phyloP scores from a whole-genome alignment of 2,797 vertebrate species.

The Manis javanica region DNA sequence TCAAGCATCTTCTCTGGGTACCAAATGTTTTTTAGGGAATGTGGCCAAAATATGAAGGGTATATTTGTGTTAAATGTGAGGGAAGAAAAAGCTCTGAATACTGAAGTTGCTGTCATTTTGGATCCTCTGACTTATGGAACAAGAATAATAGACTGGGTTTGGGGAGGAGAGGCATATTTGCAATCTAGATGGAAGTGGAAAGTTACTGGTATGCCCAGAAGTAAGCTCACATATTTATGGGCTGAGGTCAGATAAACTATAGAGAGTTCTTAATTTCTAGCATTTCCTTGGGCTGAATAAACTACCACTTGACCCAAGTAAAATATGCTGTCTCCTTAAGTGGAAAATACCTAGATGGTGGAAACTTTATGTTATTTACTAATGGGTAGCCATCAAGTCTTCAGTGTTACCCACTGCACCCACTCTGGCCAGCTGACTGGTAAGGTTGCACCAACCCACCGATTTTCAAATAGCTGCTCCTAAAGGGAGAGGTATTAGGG shows the following conservation, averaged over 20 bases:
- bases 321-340: slow-evolving; percentile 76
- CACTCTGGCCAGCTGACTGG: neutral
- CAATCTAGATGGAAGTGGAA: slow-evolving; percentile 83
- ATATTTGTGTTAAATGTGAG: slow-evolving; percentile 3
- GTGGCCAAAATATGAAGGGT: neutral
- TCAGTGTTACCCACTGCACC: neutral
- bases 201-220: slow-evolving; percentile 87
- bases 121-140: neutral
- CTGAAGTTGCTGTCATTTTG: slow-evolving; percentile 24
- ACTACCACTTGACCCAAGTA: slow-evolving; percentile 82
- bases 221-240: slow-evolving; percentile 81
- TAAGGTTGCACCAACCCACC: neutral
- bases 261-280: slow-evolving; percentile 80
- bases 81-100: neutral
- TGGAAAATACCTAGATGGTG: slow-evolving; percentile 78
- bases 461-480: neutral
- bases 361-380: slow-evolving; percentile 73
- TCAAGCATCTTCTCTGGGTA: neutral
- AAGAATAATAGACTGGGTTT: neutral
- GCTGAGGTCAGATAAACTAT: slow-evolving; percentile 83
- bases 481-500: neutral
- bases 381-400: neutral
- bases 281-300: slow-evolving; percentile 85
- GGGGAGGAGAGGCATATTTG: slow-evolving; percentile 14
- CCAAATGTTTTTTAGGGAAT: neutral